A percentile compares a stretch with the other conserved stretches of the same genome.
phyloP scores from a whole-genome alignment of 2,888 invertebrate genomes.

The Endotricha flammealis region DNA sequence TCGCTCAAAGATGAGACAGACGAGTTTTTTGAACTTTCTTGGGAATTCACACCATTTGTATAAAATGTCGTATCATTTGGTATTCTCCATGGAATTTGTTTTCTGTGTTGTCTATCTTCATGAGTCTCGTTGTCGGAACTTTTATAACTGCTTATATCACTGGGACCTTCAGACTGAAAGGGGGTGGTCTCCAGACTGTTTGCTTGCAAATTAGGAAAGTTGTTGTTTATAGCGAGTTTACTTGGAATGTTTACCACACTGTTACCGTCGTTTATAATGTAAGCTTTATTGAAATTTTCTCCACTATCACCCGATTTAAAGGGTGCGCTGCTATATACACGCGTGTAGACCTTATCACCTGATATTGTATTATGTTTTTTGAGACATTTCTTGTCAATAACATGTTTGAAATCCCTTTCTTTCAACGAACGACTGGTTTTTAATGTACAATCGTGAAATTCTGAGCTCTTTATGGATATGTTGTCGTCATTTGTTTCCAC shows the following conservation, averaged over 20 bases:
- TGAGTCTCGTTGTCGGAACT: slow-evolving; percentile 72
- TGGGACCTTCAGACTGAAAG: slow-evolving; percentile 53
- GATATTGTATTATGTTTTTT: slow-evolving; percentile 66
- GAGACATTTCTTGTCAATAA: slow-evolving; percentile 47
- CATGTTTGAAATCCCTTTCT: slow-evolving; percentile 61
- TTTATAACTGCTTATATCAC: slow-evolving; percentile 72
- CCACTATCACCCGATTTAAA: slow-evolving; percentile 27
- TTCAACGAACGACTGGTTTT: slow-evolving; percentile 54
- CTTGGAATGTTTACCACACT: slow-evolving; percentile 66
- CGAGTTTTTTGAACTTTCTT: slow-evolving; percentile 32
- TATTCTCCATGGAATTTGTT: slow-evolving; percentile 30
- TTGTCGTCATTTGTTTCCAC: slow-evolving; percentile 80
- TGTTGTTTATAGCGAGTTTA: slow-evolving; percentile 51
- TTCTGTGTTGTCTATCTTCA: slow-evolving; percentile 41
- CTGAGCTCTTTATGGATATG: slow-evolving; percentile 65
- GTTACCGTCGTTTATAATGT: slow-evolving; percentile 42
- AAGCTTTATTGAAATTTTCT: slow-evolving; percentile 34
- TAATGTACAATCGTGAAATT: slow-evolving; percentile 42
- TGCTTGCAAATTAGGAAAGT: slow-evolving; percentile 45
- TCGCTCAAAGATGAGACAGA: slow-evolving; percentile 41
- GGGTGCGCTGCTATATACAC: slow-evolving; percentile 50
- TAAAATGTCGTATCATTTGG: slow-evolving; percentile 23
- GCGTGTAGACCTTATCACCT: slow-evolving; percentile 63
- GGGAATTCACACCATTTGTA: slow-evolving; percentile 27
- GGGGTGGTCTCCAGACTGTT: slow-evolving; percentile 58